Evolutionary conservation across 1,140 invertebrate species (phyloP).

Genomic region (Philotrypesis tridentata): DNA sequence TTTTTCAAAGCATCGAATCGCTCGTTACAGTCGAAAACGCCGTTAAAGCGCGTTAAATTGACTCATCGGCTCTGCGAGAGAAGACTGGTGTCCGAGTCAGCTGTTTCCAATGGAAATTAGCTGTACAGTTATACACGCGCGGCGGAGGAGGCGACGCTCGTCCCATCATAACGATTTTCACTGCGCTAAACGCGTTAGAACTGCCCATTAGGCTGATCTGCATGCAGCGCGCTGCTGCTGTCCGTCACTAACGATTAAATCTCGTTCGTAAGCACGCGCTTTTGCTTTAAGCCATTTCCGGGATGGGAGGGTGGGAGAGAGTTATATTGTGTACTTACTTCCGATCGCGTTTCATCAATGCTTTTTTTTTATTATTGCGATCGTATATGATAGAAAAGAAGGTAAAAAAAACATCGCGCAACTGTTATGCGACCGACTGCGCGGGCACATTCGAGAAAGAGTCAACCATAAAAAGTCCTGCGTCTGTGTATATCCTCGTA

Average conservation of each 20-base stretch:
- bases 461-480: neutral
- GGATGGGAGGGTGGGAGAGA: too few species aligned
- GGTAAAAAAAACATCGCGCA: too few species aligned
- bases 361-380: too few species aligned
- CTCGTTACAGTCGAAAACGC: neutral
- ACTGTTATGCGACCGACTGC: too few species aligned
- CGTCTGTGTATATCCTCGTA: too few species aligned
- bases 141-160: too few species aligned
- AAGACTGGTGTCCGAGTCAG: neutral
- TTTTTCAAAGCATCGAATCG: neutral
- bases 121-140: neutral
- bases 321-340: neutral
- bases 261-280: neutral
- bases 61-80: neutral
- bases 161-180: neutral
- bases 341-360: too few species aligned
- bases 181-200: conserved; percentile 1
- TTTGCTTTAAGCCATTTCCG: conserved; percentile 6
- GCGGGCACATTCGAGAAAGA: neutral
- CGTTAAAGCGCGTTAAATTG: neutral
- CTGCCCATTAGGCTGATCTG: neutral
- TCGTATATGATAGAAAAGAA: too few species aligned
- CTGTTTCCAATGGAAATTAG: neutral
- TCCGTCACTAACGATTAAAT: neutral
- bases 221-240: neutral